phyloP scores from a whole-genome alignment of 2,113 vertebrate genomes.

The Neogobius melanostomus region DNA sequence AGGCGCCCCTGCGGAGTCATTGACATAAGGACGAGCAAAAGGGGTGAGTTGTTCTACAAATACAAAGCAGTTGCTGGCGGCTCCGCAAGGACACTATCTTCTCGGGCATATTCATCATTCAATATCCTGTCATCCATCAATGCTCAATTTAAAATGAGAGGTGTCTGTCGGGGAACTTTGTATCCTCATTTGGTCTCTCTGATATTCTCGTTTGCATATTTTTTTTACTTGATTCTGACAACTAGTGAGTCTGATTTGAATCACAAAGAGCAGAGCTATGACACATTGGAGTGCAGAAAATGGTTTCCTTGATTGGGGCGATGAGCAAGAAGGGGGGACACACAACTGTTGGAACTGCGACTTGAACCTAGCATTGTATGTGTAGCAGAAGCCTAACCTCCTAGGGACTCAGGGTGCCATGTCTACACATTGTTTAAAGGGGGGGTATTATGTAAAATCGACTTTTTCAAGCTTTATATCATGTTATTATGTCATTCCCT shows the following conservation, averaged over 20 bases:
- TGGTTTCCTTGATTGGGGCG: too few relatives aligned
- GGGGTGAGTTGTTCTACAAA: slow-evolving; percentile 36
- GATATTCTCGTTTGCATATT: slow-evolving; percentile 1
- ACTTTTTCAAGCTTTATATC: too few relatives aligned
- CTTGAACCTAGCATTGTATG: too few relatives aligned
- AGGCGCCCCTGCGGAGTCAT: slow-evolving; percentile 30
- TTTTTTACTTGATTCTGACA: slow-evolving; percentile 3
- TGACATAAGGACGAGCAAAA: slow-evolving; percentile 35
- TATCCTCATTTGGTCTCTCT: not conserved
- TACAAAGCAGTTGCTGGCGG: slow-evolving; percentile 33
- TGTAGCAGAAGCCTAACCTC: too few relatives aligned
- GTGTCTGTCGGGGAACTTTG: not conserved
- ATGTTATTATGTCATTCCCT: too few relatives aligned
- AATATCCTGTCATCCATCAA: slow-evolving; percentile 42
- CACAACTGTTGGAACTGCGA: too few relatives aligned
- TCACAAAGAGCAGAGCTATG: not conserved
- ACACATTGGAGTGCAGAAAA: not conserved
- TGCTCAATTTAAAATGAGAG: slow-evolving; percentile 9
- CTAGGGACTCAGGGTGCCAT: too few relatives aligned
- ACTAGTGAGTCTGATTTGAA: not conserved
- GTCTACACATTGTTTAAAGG: too few relatives aligned
- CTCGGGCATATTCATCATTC: slow-evolving; percentile 46
- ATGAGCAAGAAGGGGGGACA: too few relatives aligned
- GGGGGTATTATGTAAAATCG: too few relatives aligned
- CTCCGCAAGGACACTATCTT: slow-evolving; percentile 22